These are phyloP conservation scores for Triops longicaudatus DNA, from an alignment of 1,140 invertebrate genomes.

Conservation along the genomic window DNA sequence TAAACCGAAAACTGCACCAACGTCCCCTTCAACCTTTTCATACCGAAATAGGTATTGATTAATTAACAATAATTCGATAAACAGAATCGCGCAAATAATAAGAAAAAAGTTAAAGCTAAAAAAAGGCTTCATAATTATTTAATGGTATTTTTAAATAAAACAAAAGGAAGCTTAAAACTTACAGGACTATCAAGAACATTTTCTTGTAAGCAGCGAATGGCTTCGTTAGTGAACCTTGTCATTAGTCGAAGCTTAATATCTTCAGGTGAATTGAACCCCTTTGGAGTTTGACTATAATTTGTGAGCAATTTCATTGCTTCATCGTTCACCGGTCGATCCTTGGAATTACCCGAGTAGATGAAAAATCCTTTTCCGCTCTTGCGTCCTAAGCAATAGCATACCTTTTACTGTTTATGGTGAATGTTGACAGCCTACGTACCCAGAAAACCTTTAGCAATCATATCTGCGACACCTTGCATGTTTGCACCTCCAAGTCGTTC, in stretches of 20 bases:
- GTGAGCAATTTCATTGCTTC: constrained; percentile 72
- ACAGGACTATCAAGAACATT: constrained; percentile 41
- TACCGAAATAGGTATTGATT: too few relatives aligned
- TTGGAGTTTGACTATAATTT: constrained; percentile 63
- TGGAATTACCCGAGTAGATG: constrained; percentile 71
- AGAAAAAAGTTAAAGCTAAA: constrained; percentile 24
- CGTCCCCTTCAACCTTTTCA: neutral
- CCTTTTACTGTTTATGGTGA: too few relatives aligned
- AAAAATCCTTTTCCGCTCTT: constrained; percentile 93
- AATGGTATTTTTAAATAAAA: neutral
- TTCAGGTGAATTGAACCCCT: constrained; percentile 69
- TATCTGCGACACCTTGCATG: neutral
- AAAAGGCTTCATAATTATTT: constrained; percentile 20
- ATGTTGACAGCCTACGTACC: too few relatives aligned
- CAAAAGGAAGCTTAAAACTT: constrained; percentile 7
- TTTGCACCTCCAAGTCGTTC: neutral
- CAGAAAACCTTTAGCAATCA: neutral
- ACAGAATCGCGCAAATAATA: too few relatives aligned
- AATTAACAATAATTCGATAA: too few relatives aligned
- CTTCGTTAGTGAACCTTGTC: constrained; percentile 93
- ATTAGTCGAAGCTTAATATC: constrained; percentile 86
- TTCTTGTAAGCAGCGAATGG: constrained; percentile 90
- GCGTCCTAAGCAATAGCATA: constrained; percentile 60
- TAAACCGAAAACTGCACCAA: constrained; percentile 19
- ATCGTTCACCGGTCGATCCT: constrained; percentile 68